Base-by-base conservation (phyloP, 2,888 invertebrate genomes). In the Hypomecis punctinalis region DNA sequence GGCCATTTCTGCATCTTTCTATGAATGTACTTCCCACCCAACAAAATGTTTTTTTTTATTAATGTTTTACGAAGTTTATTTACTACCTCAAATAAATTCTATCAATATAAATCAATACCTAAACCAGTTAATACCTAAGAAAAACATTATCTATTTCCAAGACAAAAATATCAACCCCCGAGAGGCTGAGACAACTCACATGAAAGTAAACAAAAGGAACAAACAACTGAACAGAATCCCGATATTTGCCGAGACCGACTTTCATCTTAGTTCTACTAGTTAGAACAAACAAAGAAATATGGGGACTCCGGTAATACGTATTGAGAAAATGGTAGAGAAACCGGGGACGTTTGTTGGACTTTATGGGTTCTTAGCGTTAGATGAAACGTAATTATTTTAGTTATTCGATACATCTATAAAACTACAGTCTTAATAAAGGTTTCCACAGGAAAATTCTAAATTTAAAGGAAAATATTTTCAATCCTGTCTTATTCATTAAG, bases 201-300 rank as follows among this genome's bases (percentile, higher is more conserved):
- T 13, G 49, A 54, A 59, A 55, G 49, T 55, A 60, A 64, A 64
- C 51, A 64, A 51, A 51, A 60, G 45, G 51, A 55, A 23, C 40
- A 54, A 62, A 62, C 57, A 58, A 51, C 36, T 42, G 49, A 56
- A 55, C 39, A 40, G 47, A 54, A 52, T 58, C 63, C 35, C 39
- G 49, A 48, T 55, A 49, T 64, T 55, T 59, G 46, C 49, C 10
- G 64, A 55, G 42, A 59, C 58, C 40, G 45, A 47, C 55, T 54
- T 55, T 46, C 47, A 61, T 54, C 43, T 61, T 35, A 54, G 36
- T 23, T 43, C 43, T 45, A 55, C 55, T 55, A 57, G 46, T 62
- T 52, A 62, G 36, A 53, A 23, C 43, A 63, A 63, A 63, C 48
- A 63, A 53, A 63, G 53, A 63, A 53, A 63, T 53, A 63, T 58